Evolutionary conservation across 1,140 invertebrate genomes (phyloP).

Genomic region (Neodiprion lecontei): DNA sequence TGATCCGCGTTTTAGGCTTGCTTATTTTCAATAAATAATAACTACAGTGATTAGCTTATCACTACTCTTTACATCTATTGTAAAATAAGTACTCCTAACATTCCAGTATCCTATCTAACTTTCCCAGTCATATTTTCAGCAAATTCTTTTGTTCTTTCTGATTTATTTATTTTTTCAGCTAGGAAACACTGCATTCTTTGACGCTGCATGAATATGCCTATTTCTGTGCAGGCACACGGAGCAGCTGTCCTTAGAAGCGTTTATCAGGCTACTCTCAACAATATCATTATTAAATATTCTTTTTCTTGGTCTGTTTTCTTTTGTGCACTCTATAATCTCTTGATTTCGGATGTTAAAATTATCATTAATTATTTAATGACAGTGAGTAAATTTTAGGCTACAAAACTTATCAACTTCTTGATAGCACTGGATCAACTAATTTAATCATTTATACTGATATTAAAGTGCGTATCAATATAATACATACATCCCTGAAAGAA

Average conservation of each 20-base stretch:
- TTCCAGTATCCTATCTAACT: neutral
- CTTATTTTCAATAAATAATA: constrained; percentile 43
- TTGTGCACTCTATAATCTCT: neutral
- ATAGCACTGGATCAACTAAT: too few species aligned
- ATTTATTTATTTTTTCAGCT: constrained; percentile 9
- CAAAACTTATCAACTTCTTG: too few species aligned
- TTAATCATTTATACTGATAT: too few species aligned
- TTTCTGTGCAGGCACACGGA: constrained; percentile 58
- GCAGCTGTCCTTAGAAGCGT: constrained; percentile 50
- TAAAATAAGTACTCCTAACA: constrained; percentile 9
- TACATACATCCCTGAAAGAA: too few species aligned
- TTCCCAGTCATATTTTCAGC: neutral
- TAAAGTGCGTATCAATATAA: too few species aligned
- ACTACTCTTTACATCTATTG: constrained; percentile 20
- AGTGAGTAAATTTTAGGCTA: too few species aligned
- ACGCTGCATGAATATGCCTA: constrained; percentile 59
- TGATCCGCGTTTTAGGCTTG: constrained; percentile 52
- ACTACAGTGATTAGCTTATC: constrained; percentile 43
- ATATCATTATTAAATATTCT: too few species aligned
- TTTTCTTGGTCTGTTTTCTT: neutral
- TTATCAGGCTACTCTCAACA: constrained; percentile 22
- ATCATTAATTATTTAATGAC: too few species aligned
- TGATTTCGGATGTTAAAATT: neutral
- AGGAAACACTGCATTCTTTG: constrained; percentile 41
- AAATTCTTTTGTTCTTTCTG: constrained; percentile 1